Evolutionary conservation across 1,140 invertebrate species (phyloP).

Genomic region (roundworm (Caenorhabditis elegans)): WBcel235 BX284602.5:10116501-10117000

Average conservation of each 20-base stretch:
- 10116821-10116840: no score
- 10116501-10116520: neutral
- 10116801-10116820: no score
- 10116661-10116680: no score
- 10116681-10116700: no score
- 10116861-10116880: neutral
- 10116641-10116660: no score
- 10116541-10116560: neutral
- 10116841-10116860: neutral
- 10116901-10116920: neutral
- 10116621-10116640: neutral
- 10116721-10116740: no score
- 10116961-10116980: neutral
- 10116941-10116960: neutral
- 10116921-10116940: no score
- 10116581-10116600: conserved; percentile 1
- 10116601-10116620: neutral
- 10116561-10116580: neutral
- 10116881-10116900: neutral
- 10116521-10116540: neutral
- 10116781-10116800: no score
- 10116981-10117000: neutral
- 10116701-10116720: neutral
- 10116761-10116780: neutral
- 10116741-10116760: neutral